Percentiles rank a stretch among this genome's conserved stretches.
These are phyloP conservation scores for Heliconius congener DNA, from an alignment of 1,140 invertebrate genomes.

Conservation along the genomic window DNA sequence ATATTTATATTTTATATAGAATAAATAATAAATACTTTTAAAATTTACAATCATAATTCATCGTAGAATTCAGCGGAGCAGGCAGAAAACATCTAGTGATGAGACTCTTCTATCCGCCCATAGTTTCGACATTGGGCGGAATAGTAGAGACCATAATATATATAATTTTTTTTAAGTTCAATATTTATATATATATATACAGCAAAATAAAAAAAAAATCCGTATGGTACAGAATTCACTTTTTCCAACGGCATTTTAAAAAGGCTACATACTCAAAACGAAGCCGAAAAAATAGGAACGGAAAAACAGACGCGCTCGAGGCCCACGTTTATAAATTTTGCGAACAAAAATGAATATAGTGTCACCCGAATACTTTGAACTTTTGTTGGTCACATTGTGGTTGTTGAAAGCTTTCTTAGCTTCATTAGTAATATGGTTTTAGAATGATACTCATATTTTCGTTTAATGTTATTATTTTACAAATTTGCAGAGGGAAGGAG, in stretches of 20 bases:
- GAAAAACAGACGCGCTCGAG: not conserved
- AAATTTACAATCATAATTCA: too few relatives aligned
- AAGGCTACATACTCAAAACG: slow-evolving; percentile 10
- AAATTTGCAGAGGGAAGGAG: too few relatives aligned
- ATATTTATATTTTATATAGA: too few relatives aligned
- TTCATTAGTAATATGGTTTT: not conserved
- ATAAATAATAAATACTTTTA: too few relatives aligned
- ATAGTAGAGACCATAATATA: not conserved
- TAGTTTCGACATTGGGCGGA: too few relatives aligned
- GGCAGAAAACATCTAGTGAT: too few relatives aligned
- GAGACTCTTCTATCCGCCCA: too few relatives aligned
- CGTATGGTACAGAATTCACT: not conserved
- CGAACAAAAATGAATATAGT: not conserved
- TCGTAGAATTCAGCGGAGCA: too few relatives aligned
- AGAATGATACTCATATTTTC: not conserved
- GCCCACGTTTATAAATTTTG: not conserved
- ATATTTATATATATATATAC: too few relatives aligned
- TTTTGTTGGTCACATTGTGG: not conserved
- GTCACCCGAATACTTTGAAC: slow-evolving; percentile 3
- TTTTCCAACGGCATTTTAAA: slow-evolving; percentile 4
- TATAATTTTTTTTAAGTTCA: too few relatives aligned
- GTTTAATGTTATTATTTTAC: not conserved
- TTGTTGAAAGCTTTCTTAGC: not conserved
- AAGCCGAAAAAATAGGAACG: not conserved
- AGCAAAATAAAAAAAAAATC: not conserved